These are phyloP conservation scores for Luidia sarsii DNA, from an alignment of 53 echinoderm and acorn worm genomes.

Conservation along the genomic window DNA sequence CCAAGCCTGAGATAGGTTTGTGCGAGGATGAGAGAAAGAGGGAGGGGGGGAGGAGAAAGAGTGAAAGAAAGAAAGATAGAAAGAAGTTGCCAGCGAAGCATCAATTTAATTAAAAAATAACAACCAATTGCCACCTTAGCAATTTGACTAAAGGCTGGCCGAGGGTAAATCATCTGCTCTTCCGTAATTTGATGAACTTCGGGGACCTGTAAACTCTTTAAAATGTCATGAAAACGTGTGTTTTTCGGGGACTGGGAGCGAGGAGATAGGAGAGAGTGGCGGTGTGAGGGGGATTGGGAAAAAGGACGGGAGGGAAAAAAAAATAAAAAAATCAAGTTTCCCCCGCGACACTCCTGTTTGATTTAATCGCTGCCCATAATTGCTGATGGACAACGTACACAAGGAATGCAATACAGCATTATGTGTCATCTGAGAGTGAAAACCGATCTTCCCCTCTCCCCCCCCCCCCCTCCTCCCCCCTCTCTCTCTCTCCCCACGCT, in stretches of 20 bases:
- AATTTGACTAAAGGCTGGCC: conserved; percentile 5
- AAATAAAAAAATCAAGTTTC: neutral
- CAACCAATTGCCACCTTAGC: conserved; percentile 24
- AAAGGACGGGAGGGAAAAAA: too few relatives aligned
- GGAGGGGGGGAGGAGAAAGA: too few relatives aligned
- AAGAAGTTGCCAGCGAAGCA: conserved; percentile 19
- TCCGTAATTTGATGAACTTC: neutral
- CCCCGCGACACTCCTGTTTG: conserved; percentile 1
- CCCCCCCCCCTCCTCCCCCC: too few relatives aligned
- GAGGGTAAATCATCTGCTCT: neutral
- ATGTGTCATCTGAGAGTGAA: conserved; percentile 41
- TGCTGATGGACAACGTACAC: conserved; percentile 39
- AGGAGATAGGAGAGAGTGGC: too few relatives aligned
- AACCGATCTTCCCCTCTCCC: conserved; percentile 53
- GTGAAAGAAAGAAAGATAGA: too few relatives aligned
- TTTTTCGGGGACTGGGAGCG: too few relatives aligned
- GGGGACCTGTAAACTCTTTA: neutral
- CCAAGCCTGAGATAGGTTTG: too few relatives aligned
- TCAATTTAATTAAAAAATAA: conserved; percentile 43
- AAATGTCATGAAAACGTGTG: neutral
- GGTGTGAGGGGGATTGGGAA: too few relatives aligned
- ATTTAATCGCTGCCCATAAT: conserved; percentile 44
- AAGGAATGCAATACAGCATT: conserved; percentile 45
- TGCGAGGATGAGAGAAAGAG: too few relatives aligned
- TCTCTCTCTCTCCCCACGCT: too few relatives aligned